Evolutionary conservation across 2,797 vertebrate genomes (phyloP), one percentile per base, ranked within the genome.

Genomic region (Gymnoscopelus braueri): DNA sequence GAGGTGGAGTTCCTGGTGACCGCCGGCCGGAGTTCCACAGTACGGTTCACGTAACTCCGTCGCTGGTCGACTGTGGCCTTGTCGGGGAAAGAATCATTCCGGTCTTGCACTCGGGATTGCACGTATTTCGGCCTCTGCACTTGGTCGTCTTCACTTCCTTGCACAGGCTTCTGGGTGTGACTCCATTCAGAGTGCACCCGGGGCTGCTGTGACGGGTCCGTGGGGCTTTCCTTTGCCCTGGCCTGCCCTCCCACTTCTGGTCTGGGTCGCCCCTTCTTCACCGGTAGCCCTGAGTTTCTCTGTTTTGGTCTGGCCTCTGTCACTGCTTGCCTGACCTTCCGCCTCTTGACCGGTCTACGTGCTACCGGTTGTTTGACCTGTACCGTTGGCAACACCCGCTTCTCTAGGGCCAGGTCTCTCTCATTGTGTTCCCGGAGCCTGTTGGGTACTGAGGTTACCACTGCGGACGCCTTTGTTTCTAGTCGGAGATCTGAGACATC

Each of bases 301-400:
- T 60, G n/a, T 60, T 8, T 13, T 14, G 32, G 32, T 66, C 50
- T 71, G 24, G 26, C 19, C 19, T 8, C 32, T 4, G 6, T 63
- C 9, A 54, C n/a, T 5, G 26, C 49, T 47, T 58, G 12, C 72
- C 54, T 69, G 1, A 62, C 13, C 24, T 44, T 78, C 49, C 13
- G 39, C 56, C 3, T 84, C 47, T 63, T 75, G 52, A 15, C 39
- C 24, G 0, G 1, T 77, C 47, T 75, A 4, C 26, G 26, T 39
- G 63, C 81, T 62, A 12, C 4, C 23, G 71, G 74, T 14, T 19
- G 19, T 52, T 71, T 79, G 4, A 52, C 14, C 35, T 14, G 32
- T 32, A 69, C 0, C 55, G 11, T 11, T 35, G 67, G 78, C 65
- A 62, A 50, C 54, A 58, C 15, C 24, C 5, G 8, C 19, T 13